Evolutionary conservation across 2,113 vertebrate genomes (phyloP).

Genomic region (Sander lucioperca): DNA sequence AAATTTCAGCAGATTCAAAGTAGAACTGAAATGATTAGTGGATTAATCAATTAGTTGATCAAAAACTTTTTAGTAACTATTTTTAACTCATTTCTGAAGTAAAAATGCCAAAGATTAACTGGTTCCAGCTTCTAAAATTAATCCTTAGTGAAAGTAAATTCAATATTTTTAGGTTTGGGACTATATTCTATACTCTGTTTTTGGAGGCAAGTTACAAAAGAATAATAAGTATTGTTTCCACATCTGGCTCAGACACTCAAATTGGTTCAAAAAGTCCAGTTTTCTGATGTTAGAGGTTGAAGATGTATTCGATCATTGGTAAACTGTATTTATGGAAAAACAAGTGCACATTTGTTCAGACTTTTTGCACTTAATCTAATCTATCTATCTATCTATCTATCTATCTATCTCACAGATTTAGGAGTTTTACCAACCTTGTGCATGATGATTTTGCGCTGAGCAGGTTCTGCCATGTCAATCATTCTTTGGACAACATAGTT

Average conservation of each 20-base stretch:
- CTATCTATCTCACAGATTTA: too few relatives aligned
- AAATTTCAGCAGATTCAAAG: background rate
- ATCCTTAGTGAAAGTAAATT: too few relatives aligned
- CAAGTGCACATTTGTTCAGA: background rate
- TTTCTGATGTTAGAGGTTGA: background rate
- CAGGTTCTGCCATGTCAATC: constrained; percentile 98
- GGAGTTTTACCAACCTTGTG: constrained; percentile 89
- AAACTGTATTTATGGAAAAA: background rate
- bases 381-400: too few relatives aligned
- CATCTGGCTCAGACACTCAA: too few relatives aligned
- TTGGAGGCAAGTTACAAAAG: background rate
- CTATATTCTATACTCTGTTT: background rate
- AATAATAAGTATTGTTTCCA: background rate
- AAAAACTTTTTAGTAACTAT: background rate
- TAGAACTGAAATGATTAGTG: background rate
- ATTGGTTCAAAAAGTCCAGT: background rate
- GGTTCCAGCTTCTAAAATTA: background rate
- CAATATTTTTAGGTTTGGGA: background rate
- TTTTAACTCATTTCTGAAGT: background rate
- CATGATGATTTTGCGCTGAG: constrained; percentile 98
- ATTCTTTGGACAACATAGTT: constrained; percentile 99
- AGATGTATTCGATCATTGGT: background rate
- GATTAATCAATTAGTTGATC: background rate
- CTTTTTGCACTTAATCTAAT: background rate
- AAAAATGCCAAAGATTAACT: background rate